Evolutionary conservation across 2,797 vertebrate species (phyloP).

Genomic region (Tokudaia muenninki): DNA sequence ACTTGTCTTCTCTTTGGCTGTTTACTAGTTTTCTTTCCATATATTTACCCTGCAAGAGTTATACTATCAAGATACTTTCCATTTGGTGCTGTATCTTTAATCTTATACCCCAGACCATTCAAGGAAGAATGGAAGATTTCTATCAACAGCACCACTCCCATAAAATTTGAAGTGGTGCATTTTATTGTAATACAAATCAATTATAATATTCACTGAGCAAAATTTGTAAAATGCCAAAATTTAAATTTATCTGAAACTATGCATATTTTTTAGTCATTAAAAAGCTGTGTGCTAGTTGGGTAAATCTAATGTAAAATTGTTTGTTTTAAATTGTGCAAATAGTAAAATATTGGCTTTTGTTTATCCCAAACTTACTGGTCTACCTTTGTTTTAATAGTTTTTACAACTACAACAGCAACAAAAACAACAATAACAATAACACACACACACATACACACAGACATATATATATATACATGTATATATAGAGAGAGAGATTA

Average conservation of each 20-base stretch:
- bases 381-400: conserved; percentile 84
- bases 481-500: no score
- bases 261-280: neutral
- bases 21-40: neutral
- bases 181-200: neutral
- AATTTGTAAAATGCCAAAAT: neutral
- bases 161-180: neutral
- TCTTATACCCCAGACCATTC: neutral
- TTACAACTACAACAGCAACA: neutral
- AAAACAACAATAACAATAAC: neutral
- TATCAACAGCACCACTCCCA: neutral
- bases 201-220: neutral
- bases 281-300: neutral
- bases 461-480: no score
- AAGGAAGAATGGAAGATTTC: neutral
- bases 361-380: conserved; percentile 89
- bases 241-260: neutral
- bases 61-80: neutral
- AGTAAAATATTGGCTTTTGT: conserved; percentile 84
- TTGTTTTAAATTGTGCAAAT: conserved; percentile 78
- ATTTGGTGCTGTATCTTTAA: neutral
- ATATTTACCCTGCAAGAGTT: neutral
- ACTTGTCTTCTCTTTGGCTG: neutral
- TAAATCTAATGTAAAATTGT: conserved; percentile 76
- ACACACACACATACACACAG: neutral